Base-by-base conservation (phyloP, 2,797 vertebrate species). In the Picus viridis region DNA sequence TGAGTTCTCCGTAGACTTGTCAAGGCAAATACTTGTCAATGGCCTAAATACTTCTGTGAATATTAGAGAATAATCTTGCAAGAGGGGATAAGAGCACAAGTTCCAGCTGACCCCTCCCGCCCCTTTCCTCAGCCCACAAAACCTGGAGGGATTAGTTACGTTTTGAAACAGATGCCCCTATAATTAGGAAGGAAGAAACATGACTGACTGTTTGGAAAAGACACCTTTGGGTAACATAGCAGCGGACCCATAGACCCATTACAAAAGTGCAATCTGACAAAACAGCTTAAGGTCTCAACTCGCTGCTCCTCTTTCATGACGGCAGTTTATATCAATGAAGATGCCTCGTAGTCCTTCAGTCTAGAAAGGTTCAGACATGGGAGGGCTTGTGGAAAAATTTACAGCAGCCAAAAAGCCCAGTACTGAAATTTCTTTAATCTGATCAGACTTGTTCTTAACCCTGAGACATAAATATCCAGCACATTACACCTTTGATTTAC, bases 401-500 rank as follows among this genome's bases (percentile, higher is more conserved):
- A 88, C 76, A 94, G 68, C 85, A 75, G 67, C 41, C 76, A 83
- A 92, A 78, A 95, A 94, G 27, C 53, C 45, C 16, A n/a, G 64
- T 22, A 73, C 93, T 69, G 91, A 90, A 92, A 92, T 79, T 70
- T 95, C 59, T 86, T 84, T 88, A 90, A 61, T 93, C 82, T 96
- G 93, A 94, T 96, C 67, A 78, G 90, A 81, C 74, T 90, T 92
- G 67, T 95, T 96, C 90, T 89, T 95, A 90, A 91, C 82, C 88
- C 80, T 45, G 73, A 86, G 92, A 92, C 83, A 91, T 93, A 94
- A 95, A 95, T 94, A 96, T 61, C 92, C 29, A 88, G 58, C 81
- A 77, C 41, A 76, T 96, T 92, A 83, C 71, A 63, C 89, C 86
- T 96, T 82, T 86, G 88, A 96, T 92, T 96, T 97, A 93, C 54